A percentile compares a stretch with the other conserved stretches of the same genome.
Conservation (phyloP, 2,113 vertebrate species). For the Pteronura brasiliensis region DNA sequence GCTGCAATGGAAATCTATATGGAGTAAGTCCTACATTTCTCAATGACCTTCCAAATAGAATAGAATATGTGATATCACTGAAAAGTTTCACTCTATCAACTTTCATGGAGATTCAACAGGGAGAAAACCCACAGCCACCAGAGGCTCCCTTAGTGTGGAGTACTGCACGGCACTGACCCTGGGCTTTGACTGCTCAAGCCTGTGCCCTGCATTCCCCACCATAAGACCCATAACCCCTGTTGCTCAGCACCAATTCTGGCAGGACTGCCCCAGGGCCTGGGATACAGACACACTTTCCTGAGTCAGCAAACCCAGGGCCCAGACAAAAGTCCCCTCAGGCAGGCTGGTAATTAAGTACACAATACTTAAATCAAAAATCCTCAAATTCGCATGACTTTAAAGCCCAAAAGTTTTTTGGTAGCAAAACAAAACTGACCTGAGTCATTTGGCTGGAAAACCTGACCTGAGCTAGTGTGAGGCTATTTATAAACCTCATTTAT, state of each 20-base stretch:
- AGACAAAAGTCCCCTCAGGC: not conserved
- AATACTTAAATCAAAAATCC: not conserved
- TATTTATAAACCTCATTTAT: slow-evolving; percentile 44
- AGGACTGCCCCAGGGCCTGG: not conserved
- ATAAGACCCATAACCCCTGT: not conserved
- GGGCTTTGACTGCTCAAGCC: not conserved
- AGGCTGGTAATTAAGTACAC: not conserved
- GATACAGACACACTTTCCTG: not conserved
- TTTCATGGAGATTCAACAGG: not conserved
- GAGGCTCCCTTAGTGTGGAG: not conserved
- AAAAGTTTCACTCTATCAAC: slow-evolving; percentile 12
- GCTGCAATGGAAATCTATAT: slow-evolving; percentile 27
- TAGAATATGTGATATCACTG: not conserved
- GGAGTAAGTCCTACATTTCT: slow-evolving; percentile 5
- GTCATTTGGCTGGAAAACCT: slow-evolving; percentile 44
- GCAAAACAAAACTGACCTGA: not conserved
- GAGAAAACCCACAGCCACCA: not conserved
- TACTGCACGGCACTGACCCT: accelerated
- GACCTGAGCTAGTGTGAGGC: not conserved
- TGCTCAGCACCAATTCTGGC: accelerated
- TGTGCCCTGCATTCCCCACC: accelerated
- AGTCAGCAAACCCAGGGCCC: not conserved
- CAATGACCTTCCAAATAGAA: slow-evolving; percentile 49
- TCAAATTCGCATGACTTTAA: not conserved
- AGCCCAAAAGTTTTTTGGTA: not conserved